These are phyloP conservation scores for Drosophila stalkeri DNA, from an alignment of 2,888 invertebrate genomes.

Conservation along the genomic window DNA sequence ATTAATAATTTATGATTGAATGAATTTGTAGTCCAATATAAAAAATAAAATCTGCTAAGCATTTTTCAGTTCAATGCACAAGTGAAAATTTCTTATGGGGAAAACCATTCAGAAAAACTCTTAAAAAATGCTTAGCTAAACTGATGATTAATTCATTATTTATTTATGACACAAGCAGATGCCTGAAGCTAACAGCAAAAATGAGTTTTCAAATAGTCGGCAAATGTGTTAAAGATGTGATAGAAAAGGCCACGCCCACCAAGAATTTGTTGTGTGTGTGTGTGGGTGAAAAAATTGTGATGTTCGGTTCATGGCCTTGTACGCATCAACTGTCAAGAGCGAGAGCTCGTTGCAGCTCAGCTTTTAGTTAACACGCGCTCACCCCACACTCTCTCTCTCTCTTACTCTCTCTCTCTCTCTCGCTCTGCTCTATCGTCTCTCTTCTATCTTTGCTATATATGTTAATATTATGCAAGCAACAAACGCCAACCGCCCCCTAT, in stretches of 20 bases:
- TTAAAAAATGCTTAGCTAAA: constrained; percentile 49
- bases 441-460: constrained; percentile 23
- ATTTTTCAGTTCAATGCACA: constrained; percentile 64
- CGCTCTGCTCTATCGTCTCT: not conserved
- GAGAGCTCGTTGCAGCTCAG: constrained; percentile 14
- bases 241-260: constrained; percentile 20
- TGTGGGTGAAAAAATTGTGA: constrained; percentile 6
- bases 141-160: constrained; percentile 75
- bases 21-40: constrained; percentile 28
- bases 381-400: not conserved
- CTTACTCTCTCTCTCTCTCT: not conserved
- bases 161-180: constrained; percentile 73
- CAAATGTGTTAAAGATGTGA: constrained; percentile 12
- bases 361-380: not conserved
- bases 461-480: constrained; percentile 71
- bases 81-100: constrained; percentile 49
- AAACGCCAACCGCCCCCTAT: constrained; percentile 42
- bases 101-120: constrained; percentile 6
- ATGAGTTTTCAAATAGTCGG: constrained; percentile 37
- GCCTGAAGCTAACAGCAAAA: constrained; percentile 27
- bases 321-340: constrained; percentile 64
- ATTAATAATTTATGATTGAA: constrained; percentile 78
- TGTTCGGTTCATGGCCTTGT: constrained; percentile 45
- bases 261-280: not conserved
- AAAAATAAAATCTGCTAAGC: constrained; percentile 17